Base-by-base conservation (phyloP, 2,113 vertebrate species). In the Grammomys dolichurus region DNA sequence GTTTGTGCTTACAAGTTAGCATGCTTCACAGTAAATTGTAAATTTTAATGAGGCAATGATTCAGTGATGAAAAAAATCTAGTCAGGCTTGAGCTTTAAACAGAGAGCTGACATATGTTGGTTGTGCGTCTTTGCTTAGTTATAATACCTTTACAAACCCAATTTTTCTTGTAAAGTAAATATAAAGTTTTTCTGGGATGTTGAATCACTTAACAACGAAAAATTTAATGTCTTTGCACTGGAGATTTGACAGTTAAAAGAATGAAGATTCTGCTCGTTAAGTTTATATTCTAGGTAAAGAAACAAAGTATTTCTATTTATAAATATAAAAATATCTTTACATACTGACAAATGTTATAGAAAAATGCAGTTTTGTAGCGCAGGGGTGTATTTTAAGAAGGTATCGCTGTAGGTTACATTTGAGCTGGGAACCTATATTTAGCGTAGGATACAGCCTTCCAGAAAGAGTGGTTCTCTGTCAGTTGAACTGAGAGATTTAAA, bases 1-100 rank as follows among this genome's bases (percentile, higher is more conserved):
- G 1, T 9, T 10, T n/a, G 17, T 17, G 46, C 46, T 0, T 12
- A 4, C 0, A 12, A 12, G 11, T 17, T 20, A 0, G 1, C 6
- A 17, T 6, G 46, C 48, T 40, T 1, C 43, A 0, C 3, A 46
- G 43, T 78, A 43, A 43, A 43, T 28, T 46, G 54, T 40, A 51
- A 36, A 85, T 1, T 46, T 70, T 84, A 40, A 9, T 46, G 77
- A 86, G 65, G 17, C 19, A 7, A 1, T 36, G 40, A 77, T 8
- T 11, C 56, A 46, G n/a, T 63, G 22, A 43, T 40, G 11, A 33
- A 77, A 33, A 77, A 84, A 46, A 33, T 89, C 73, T 72, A 60
- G 7, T 40, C 43, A 70, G 20, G 24, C n/a, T 40, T 40, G 24
- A 28, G 16, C 60, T n/a, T 82, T 67, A 73, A 48, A 46, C 17